phyloP scores from a whole-genome alignment of 2,797 vertebrate genomes.

The Enteromius mattozi region DNA sequence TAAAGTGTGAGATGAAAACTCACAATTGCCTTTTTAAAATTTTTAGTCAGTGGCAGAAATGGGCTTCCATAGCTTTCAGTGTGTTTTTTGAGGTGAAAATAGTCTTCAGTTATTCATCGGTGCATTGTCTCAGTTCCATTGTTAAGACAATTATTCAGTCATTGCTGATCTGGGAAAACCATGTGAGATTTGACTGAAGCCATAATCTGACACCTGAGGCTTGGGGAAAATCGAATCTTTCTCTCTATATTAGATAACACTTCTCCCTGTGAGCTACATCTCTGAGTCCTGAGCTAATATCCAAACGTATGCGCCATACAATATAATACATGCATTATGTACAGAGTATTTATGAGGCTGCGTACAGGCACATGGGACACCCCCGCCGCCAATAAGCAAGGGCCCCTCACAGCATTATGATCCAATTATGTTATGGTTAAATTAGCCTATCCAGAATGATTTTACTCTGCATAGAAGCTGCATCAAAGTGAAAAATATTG shows the following conservation, averaged over 20 bases:
- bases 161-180: slow-evolving; percentile 52
- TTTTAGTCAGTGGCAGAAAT: not conserved
- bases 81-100: slow-evolving; percentile 26
- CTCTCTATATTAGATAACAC: slow-evolving; percentile 35
- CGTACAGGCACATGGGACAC: slow-evolving; percentile 24
- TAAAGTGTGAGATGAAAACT: not conserved
- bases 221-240: slow-evolving; percentile 32
- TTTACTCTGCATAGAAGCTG: slow-evolving; percentile 10
- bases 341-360: slow-evolving; percentile 6
- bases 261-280: slow-evolving; percentile 11
- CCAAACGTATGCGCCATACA: not conserved
- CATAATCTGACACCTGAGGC: slow-evolving; percentile 20
- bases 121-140: slow-evolving; percentile 50
- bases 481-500: not conserved
- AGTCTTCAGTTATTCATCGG: slow-evolving; percentile 63
- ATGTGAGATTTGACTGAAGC: slow-evolving; percentile 35
- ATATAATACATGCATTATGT: slow-evolving; percentile 20
- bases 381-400: not conserved
- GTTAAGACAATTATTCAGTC: slow-evolving; percentile 56
- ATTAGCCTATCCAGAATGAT: slow-evolving; percentile 3
- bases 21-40: not conserved
- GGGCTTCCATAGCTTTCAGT: not conserved
- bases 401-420: slow-evolving; percentile 7
- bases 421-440: slow-evolving; percentile 1
- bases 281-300: slow-evolving; percentile 6